Evolutionary conservation across 1,140 invertebrate species (phyloP).

Genomic region (Drosophila grimshawi): DNA sequence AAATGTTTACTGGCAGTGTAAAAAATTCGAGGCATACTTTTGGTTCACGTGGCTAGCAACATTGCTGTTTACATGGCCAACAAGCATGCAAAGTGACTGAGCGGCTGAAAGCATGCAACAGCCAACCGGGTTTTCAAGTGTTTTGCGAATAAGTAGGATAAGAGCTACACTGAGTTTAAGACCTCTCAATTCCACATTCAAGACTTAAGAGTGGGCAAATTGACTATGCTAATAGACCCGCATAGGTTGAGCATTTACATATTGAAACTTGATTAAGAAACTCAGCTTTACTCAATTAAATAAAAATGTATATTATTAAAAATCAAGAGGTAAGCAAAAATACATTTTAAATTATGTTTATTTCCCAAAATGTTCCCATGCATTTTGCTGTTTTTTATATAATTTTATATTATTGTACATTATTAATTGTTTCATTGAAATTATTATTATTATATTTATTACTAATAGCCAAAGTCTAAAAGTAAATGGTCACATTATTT

Average conservation of each 20-base stretch:
- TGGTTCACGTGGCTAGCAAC: conserved; percentile 30
- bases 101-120: conserved; percentile 5
- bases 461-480: no score
- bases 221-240: background rate
- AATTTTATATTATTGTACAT: no score
- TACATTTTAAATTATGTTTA: no score
- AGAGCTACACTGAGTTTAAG: conserved; percentile 30
- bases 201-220: background rate
- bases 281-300: no score
- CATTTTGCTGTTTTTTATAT: no score
- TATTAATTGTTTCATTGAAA: no score
- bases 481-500: no score
- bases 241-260: background rate
- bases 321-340: no score
- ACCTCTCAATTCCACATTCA: conserved; percentile 27
- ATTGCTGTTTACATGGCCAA: conserved; percentile 52
- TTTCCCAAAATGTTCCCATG: no score
- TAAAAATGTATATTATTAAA: no score
- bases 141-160: background rate
- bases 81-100: conserved; percentile 37
- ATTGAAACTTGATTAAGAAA: no score
- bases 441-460: no score
- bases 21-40: conserved; percentile 53
- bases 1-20: conserved; percentile 43
- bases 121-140: background rate